Conservation (phyloP, 2,797 vertebrate genomes). For the Cossypha caffra region DNA sequence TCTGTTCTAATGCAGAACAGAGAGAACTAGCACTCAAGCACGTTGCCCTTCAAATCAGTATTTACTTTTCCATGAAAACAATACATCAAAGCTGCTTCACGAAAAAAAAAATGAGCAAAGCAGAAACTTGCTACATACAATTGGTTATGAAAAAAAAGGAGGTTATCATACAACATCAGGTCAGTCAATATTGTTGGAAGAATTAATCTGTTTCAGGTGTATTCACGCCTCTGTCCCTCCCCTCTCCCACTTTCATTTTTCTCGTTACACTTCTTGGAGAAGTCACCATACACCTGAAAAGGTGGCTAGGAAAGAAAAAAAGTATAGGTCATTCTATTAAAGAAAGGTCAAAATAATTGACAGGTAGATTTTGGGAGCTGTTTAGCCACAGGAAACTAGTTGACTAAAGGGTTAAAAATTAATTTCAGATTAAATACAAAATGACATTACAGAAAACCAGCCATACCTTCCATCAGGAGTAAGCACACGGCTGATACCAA, state of each 20-base stretch:
- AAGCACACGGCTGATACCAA: slow-evolving; percentile 81
- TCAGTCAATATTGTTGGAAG: not conserved
- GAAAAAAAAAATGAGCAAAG: not conserved
- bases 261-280: not conserved
- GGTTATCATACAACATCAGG: not conserved
- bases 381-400: not conserved
- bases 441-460: slow-evolving; percentile 48
- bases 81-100: not conserved
- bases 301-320: not conserved
- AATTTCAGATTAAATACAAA: not conserved
- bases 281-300: not conserved
- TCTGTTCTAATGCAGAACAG: not conserved
- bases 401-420: not conserved
- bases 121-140: not conserved
- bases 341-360: not conserved
- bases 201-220: not conserved
- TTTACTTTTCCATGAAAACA: not conserved
- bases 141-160: not conserved
- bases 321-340: not conserved
- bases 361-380: not conserved
- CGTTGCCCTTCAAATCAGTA: not conserved
- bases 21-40: not conserved
- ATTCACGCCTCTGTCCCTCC: not conserved
- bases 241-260: not conserved
- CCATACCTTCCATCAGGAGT: slow-evolving; percentile 81